Evolutionary conservation across 1,140 invertebrate genomes (phyloP).

Genomic region (Heliconius nattereri): DNA sequence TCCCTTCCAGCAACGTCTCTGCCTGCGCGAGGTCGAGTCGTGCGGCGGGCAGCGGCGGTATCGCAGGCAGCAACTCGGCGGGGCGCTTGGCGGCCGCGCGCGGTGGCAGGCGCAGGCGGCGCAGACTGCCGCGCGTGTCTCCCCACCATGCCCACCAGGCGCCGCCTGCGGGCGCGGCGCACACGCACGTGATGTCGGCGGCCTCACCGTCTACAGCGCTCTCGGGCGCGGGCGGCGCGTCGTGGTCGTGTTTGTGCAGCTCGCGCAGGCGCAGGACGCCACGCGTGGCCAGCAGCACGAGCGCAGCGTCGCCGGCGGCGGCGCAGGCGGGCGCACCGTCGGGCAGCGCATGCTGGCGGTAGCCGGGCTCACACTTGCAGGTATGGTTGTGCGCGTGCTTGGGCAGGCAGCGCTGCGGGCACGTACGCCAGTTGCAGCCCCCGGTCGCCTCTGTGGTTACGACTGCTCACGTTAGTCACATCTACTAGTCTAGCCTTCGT

Average conservation of each 20-base stretch:
- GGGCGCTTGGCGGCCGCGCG: slow-evolving; percentile 21
- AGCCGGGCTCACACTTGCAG: slow-evolving; percentile 84
- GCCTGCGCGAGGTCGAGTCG: slow-evolving; percentile 17
- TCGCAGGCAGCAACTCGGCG: slow-evolving; percentile 2
- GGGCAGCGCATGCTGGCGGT: slow-evolving; percentile 73
- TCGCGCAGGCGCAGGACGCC: slow-evolving; percentile 55
- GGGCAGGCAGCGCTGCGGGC: slow-evolving; percentile 88
- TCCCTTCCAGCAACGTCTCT: slow-evolving; percentile 40
- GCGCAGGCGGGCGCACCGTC: slow-evolving; percentile 56
- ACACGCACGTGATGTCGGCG: slow-evolving; percentile 50
- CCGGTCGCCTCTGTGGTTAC: slow-evolving; percentile 18
- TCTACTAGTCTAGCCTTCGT: no score
- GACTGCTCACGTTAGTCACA: no score
- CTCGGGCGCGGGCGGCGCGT: slow-evolving; percentile 27
- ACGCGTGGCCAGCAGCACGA: slow-evolving; percentile 48
- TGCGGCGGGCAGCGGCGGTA: slow-evolving; percentile 22
- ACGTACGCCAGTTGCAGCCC: slow-evolving; percentile 85
- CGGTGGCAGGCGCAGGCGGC: slow-evolving; percentile 36
- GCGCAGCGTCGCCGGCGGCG: slow-evolving; percentile 24
- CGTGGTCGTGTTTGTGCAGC: slow-evolving; percentile 54
- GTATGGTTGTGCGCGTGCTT: slow-evolving; percentile 83
- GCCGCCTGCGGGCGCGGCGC: slow-evolving; percentile 44
- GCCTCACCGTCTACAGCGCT: slow-evolving; percentile 28
- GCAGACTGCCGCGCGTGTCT: slow-evolving; percentile 49
- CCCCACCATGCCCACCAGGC: slow-evolving; percentile 63